Evolutionary conservation across 2,113 vertebrate species (phyloP).

Genomic region (Microcebus lehilahytsara): DNA sequence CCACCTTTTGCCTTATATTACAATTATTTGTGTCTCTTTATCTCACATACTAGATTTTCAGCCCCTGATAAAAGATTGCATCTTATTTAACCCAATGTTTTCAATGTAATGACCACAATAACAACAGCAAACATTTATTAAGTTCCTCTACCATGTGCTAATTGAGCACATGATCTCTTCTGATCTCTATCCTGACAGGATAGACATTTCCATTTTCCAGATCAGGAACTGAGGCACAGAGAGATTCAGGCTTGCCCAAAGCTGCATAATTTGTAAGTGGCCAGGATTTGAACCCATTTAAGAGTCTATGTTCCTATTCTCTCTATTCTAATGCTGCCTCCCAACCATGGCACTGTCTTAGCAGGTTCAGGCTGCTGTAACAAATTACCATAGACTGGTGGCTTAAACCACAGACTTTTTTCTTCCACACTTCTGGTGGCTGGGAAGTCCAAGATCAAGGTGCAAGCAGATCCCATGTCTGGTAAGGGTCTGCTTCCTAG

Average conservation of each 20-base stretch:
- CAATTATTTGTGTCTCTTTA: neutral
- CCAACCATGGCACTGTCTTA: no score
- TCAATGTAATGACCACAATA: neutral
- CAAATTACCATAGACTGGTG: neutral
- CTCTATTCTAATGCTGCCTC: neutral
- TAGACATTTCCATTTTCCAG: neutral
- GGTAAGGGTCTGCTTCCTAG: neutral
- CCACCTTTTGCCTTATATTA: neutral
- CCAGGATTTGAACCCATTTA: neutral
- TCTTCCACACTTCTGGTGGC: neutral
- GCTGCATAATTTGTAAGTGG: neutral
- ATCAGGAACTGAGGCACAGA: neutral
- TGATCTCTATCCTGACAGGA: neutral
- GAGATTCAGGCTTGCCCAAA: neutral
- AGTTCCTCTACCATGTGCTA: neutral
- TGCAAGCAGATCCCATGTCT: neutral
- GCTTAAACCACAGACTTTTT: neutral
- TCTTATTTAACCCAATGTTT: neutral
- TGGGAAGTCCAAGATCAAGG: neutral
- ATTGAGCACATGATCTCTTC: neutral
- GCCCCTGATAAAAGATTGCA: neutral
- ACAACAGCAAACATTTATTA: neutral
- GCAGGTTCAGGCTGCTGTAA: neutral
- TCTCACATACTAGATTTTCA: neutral
- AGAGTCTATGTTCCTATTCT: neutral